Base-by-base conservation (phyloP, 2,888 invertebrate species). In the Drosophila prolongata region DNA sequence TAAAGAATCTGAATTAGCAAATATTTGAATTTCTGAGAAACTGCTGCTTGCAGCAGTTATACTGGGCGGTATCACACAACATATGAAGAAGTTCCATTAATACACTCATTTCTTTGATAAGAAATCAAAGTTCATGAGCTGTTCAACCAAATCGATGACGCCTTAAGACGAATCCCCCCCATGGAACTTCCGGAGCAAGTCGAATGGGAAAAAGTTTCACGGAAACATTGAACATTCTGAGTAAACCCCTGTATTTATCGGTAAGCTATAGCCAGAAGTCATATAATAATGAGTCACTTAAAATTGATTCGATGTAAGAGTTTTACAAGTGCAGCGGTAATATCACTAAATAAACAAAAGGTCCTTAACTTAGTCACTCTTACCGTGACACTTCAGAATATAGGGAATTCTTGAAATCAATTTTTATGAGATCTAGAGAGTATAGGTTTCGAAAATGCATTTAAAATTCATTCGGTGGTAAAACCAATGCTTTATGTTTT, bases 181-280 rank as follows among this genome's bases (percentile, higher is more conserved):
- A 34, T 9, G 5, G 27, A 16, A 49, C 50, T 53, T 61, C 61
- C 61, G 60, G 38, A 13, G 37, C 4, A 2, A 46, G 14, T 13
- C 16, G 1, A 38, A 30, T 8, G 30, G 30, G 30, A 24, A 24
- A 24, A 24, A 3, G 24, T 24, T 30, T 30, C 6, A 30, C 6
- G 8, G 30, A 54, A n/a, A 8, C 30, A 59, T 59, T 59, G 57
- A 54, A 38, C 16, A 40, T 19, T 40, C 40, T 6, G 30, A 30
- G 11, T n/a, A 58, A 40, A n/a, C 8, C n/a, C 30, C 27, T 24
- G n/a, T 11, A 34, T 55, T 55, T 59, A 59, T 55, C 27, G 13
- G 34, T 35, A 47, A 40, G 6, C 24, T 8, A 60, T 16, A 8
- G 44, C 3, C 60, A n/a, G 8, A 34, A 47, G 40, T 34, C 24